A percentile compares a stretch with the other conserved stretches of the same genome.
Evolutionary conservation across 2,888 invertebrate genomes (phyloP).

Genomic region (Catonia carolina): DNA sequence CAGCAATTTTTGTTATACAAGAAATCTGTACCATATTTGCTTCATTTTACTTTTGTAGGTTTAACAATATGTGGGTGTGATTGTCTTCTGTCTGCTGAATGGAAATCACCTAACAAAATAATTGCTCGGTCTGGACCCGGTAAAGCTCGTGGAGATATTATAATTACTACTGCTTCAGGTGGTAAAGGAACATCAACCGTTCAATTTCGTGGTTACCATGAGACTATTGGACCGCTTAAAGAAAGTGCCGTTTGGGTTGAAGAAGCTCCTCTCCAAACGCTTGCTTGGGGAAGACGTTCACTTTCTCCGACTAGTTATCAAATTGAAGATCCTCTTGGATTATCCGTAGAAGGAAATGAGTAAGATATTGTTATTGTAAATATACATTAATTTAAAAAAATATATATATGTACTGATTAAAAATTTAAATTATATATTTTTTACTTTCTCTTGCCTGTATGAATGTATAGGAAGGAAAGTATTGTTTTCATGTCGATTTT

Average conservation of each 20-base stretch:
- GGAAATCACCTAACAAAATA: conserved; percentile 97
- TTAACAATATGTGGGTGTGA: conserved; percentile 93
- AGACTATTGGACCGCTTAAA: conserved; percentile 87
- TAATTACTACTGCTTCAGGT: conserved; percentile 78
- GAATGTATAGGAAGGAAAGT: too few relatives aligned
- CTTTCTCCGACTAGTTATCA: conserved; percentile 78
- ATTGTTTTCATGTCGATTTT: too few relatives aligned
- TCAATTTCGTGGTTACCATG: conserved; percentile 68
- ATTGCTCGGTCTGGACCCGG: conserved; percentile 91
- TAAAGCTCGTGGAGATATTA: conserved; percentile 85
- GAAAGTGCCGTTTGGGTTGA: conserved; percentile 99
- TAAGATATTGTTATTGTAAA: conserved; percentile 36
- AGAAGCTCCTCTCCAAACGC: conserved; percentile 76
- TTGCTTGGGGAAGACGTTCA: conserved; percentile 78
- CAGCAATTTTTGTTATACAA: too few relatives aligned
- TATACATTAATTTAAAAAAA: too few relatives aligned
- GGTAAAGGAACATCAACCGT: conserved; percentile 86
- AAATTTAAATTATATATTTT: too few relatives aligned
- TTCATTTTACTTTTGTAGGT: conserved; percentile 51
- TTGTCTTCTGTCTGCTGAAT: conserved; percentile 90
- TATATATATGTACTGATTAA: too few relatives aligned
- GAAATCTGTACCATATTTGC: too few relatives aligned
- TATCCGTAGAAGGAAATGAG: conserved; percentile 89
- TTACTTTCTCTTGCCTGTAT: too few relatives aligned
- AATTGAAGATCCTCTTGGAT: conserved; percentile 86